Percentiles rank a stretch among this genome's conserved stretches.
Evolutionary conservation across 30 jellyfish, hydroid and myxozoan species (phyloP).

Genomic region (Catostylus mosaicus): DNA sequence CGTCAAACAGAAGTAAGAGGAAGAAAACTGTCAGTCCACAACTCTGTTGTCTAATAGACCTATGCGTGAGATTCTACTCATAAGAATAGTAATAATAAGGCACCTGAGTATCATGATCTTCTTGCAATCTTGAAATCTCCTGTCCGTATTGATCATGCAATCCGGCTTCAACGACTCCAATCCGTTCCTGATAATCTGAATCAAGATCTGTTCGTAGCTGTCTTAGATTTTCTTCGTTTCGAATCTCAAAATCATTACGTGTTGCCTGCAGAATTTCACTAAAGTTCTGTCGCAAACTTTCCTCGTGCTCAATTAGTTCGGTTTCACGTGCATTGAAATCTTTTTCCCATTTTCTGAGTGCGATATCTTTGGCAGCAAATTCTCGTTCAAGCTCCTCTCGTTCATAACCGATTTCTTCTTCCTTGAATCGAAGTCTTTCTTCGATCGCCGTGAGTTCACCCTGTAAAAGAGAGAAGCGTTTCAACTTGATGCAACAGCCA

Average conservation of each 20-base stretch:
- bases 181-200: slow-evolving; percentile 71
- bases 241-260: slow-evolving; percentile 42
- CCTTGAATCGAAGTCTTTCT: slow-evolving; percentile 49
- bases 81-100: slow-evolving; percentile 54
- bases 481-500: no score
- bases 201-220: slow-evolving; percentile 83
- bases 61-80: slow-evolving; percentile 12
- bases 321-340: slow-evolving; percentile 66
- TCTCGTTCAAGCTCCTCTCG: slow-evolving; percentile 69
- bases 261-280: slow-evolving; percentile 64
- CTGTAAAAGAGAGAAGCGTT: slow-evolving; percentile 39
- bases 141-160: slow-evolving; percentile 68
- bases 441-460: slow-evolving; percentile 69
- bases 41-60: no score
- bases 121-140: slow-evolving; percentile 57
- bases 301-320: slow-evolving; percentile 57
- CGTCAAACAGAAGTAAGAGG: no score
- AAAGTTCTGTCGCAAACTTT: slow-evolving; percentile 60
- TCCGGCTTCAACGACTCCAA: slow-evolving; percentile 59
- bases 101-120: slow-evolving; percentile 83
- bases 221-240: slow-evolving; percentile 71
- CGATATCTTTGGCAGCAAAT: slow-evolving; percentile 37
- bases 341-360: slow-evolving; percentile 73
- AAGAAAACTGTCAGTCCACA: no score
- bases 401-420: slow-evolving; percentile 42